phyloP scores from a whole-genome alignment of 1,140 invertebrate genomes.

The Cotesia glomerata region DNA sequence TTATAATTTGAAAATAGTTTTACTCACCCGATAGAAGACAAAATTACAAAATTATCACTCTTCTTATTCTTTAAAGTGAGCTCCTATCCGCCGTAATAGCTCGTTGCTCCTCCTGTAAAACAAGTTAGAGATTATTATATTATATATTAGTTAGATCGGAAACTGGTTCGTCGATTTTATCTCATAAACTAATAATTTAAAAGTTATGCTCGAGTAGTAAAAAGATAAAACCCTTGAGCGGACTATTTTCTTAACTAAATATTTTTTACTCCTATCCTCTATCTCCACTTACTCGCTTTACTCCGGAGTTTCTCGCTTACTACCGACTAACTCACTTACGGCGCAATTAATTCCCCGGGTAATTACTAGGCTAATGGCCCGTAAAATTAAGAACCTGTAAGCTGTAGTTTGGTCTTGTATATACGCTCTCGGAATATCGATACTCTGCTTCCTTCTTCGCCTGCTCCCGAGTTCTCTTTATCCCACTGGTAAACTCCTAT shows the following conservation, averaged over 20 bases:
- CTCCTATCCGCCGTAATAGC: no score
- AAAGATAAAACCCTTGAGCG: neutral
- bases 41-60: no score
- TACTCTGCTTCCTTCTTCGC: conserved; percentile 20
- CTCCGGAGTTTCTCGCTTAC: conserved; percentile 23
- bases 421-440: conserved; percentile 32
- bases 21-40: no score
- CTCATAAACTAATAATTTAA: no score
- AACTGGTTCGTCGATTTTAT: no score
- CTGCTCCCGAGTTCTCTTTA: conserved; percentile 15
- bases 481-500: neutral
- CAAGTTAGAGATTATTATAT: no score
- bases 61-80: no score
- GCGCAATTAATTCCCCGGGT: conserved; percentile 53
- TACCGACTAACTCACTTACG: conserved; percentile 52
- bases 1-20: no score
- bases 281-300: neutral
- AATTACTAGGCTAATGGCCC: conserved; percentile 54
- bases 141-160: no score
- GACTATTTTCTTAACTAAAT: neutral
- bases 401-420: conserved; percentile 29
- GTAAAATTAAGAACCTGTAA: conserved; percentile 55
- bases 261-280: conserved; percentile 11
- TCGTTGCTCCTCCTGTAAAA: no score
- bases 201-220: neutral